These are phyloP conservation scores for Leptinotarsa rubiginosa DNA, from an alignment of 2,888 invertebrate species.

Conservation along the genomic window DNA sequence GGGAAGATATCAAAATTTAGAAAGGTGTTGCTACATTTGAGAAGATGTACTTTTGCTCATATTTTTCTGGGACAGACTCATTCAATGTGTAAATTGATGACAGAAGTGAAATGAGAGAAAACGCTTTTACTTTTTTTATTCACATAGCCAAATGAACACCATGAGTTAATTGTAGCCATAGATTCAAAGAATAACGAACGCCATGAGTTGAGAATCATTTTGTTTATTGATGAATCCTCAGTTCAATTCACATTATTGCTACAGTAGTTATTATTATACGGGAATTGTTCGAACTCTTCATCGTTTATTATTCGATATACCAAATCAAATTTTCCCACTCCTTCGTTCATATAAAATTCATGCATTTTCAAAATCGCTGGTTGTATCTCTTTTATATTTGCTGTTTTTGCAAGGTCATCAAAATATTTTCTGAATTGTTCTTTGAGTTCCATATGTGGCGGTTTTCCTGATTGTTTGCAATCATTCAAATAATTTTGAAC, in stretches of 20 bases:
- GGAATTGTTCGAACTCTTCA: conserved; percentile 10
- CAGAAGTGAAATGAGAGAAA: too few relatives aligned
- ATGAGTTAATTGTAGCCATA: too few relatives aligned
- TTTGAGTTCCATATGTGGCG: neutral
- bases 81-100: too few relatives aligned
- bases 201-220: too few relatives aligned
- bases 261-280: neutral
- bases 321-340: conserved; percentile 11
- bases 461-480: conserved; percentile 4
- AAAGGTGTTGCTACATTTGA: too few relatives aligned
- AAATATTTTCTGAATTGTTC: neutral
- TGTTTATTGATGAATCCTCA: neutral
- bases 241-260: neutral
- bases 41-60: too few relatives aligned
- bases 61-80: too few relatives aligned
- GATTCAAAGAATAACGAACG: too few relatives aligned
- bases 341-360: neutral
- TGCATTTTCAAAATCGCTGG: conserved; percentile 10
- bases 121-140: too few relatives aligned
- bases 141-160: too few relatives aligned
- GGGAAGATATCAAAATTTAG: too few relatives aligned
- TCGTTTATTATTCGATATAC: conserved; percentile 21
- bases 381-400: conserved; percentile 8
- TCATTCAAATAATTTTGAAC: neutral
- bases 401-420: conserved; percentile 2